phyloP scores from a whole-genome alignment of 2,797 vertebrate species.

The Eulemur rubriventer region DNA sequence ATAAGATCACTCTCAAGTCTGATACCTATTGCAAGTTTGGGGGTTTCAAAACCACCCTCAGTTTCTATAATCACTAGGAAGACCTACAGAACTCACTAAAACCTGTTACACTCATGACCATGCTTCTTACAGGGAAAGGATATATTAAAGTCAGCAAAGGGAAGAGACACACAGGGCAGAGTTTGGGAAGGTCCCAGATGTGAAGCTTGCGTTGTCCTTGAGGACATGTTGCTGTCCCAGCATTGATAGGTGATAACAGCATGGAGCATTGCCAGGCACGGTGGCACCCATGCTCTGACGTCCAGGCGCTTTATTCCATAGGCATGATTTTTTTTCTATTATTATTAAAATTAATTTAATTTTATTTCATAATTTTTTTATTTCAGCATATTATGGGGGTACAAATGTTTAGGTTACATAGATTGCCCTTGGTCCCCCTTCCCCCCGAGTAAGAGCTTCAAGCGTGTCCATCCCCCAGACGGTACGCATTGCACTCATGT shows the following conservation, averaged over 20 bases:
- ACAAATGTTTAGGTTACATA: no score
- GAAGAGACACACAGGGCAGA: neutral
- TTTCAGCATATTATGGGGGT: no score
- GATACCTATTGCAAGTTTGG: neutral
- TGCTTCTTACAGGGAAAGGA: neutral
- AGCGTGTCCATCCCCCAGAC: no score
- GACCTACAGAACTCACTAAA: neutral
- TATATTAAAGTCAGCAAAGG: neutral
- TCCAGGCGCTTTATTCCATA: neutral
- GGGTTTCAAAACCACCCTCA: neutral
- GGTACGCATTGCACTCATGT: no score
- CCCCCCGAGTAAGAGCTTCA: no score
- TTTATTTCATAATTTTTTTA: no score
- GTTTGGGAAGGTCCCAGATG: neutral
- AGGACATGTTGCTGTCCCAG: neutral
- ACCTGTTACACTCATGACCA: neutral
- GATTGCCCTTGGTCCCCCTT: no score
- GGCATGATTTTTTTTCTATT: no score
- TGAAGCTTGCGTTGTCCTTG: neutral
- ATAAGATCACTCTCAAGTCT: neutral
- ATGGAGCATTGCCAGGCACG: neutral
- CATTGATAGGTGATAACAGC: neutral
- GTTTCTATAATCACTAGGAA: neutral
- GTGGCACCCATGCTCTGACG: neutral
- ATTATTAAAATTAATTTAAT: no score